Percentiles rank a stretch among this genome's conserved stretches.
phyloP scores from a whole-genome alignment of 1,140 invertebrate species.

The Drosophila setifemur region DNA sequence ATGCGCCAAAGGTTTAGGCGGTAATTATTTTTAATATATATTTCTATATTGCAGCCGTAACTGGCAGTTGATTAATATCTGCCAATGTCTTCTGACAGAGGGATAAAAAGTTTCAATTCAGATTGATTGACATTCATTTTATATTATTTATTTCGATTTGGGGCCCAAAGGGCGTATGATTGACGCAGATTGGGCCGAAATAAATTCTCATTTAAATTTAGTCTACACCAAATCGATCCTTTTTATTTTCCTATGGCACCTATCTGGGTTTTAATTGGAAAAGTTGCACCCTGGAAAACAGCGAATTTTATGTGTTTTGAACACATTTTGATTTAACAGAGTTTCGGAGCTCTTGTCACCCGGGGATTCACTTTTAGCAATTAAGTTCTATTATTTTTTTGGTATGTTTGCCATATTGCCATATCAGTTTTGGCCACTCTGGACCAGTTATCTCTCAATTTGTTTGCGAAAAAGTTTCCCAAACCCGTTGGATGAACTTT shows the following conservation, averaged over 20 bases:
- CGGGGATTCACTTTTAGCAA: no score
- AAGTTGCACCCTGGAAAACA: no score
- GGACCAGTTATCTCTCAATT: slow-evolving; percentile 8
- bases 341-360: no score
- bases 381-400: no score
- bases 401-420: not conserved
- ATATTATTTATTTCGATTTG: not conserved
- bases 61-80: slow-evolving; percentile 67
- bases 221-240: slow-evolving; percentile 38
- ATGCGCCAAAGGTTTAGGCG: slow-evolving; percentile 38
- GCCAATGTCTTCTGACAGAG: slow-evolving; percentile 23
- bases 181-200: slow-evolving; percentile 27
- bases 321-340: no score
- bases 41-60: slow-evolving; percentile 36
- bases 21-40: slow-evolving; percentile 78
- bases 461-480: slow-evolving; percentile 13
- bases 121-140: slow-evolving; percentile 47
- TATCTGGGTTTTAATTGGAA: not conserved
- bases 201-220: slow-evolving; percentile 32
- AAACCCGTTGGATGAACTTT: slow-evolving; percentile 7
- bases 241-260: slow-evolving; percentile 6
- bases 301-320: no score
- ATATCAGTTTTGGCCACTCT: slow-evolving; percentile 16
- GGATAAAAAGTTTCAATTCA: slow-evolving; percentile 28
- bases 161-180: slow-evolving; percentile 53